Conservation (phyloP, 2,113 vertebrate genomes). For the Sardina pilchardus region DNA sequence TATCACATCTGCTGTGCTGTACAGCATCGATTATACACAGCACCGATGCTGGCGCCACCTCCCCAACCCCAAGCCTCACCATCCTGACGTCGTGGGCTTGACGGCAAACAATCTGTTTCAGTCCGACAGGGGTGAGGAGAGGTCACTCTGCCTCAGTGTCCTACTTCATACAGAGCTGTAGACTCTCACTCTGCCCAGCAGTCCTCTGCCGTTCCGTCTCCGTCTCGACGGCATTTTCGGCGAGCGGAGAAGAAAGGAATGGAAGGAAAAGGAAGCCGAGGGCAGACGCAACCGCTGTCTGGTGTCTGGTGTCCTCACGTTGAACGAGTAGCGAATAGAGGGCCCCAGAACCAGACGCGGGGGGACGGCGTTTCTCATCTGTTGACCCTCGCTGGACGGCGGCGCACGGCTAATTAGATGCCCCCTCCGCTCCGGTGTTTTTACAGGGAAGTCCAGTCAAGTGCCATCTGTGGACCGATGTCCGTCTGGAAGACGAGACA, state of each 20-base stretch:
- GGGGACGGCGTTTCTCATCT: not conserved
- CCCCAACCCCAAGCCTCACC: conserved; percentile 16
- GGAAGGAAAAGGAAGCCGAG: not conserved
- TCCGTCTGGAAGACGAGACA: not conserved
- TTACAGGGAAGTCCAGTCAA: conserved; percentile 10
- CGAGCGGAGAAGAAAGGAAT: not conserved
- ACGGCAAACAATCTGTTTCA: conserved; percentile 50
- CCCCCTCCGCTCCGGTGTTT: not conserved
- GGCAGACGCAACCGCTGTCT: not conserved
- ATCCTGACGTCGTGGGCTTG: conserved; percentile 35
- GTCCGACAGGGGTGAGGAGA: conserved; percentile 40
- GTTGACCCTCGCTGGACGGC: not conserved
- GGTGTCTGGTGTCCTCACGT: not conserved
- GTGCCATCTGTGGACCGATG: not conserved
- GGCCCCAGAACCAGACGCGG: not conserved
- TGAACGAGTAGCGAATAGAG: not conserved
- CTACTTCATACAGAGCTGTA: conserved; percentile 44
- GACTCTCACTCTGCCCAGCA: not conserved
- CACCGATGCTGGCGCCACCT: conserved; percentile 31
- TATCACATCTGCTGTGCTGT: conserved; percentile 49
- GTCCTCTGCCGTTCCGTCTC: not conserved
- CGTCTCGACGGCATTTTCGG: not conserved
- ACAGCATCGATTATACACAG: conserved; percentile 34
- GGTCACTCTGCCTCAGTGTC: conserved; percentile 42
- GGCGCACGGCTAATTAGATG: not conserved